Conservation (phyloP, 2,113 vertebrate species). For the Sylvia atricapilla region DNA sequence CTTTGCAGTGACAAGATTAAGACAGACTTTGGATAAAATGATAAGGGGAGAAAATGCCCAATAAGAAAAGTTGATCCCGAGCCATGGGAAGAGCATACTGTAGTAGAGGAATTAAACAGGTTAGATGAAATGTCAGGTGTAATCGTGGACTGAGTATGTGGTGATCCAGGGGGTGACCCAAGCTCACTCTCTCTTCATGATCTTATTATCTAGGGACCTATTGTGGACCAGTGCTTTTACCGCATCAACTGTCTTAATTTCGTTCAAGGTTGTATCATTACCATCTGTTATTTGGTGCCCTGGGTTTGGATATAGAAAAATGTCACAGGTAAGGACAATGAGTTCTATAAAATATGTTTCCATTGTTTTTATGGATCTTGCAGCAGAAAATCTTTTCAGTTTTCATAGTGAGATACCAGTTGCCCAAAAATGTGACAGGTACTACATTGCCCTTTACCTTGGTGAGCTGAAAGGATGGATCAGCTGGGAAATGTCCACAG, state of each 20-base stretch:
- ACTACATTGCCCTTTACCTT: fast-evolving
- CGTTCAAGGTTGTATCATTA: neutral
- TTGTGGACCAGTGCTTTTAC: neutral
- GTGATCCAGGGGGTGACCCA: neutral
- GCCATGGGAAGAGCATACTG: neutral
- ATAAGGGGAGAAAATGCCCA: neutral
- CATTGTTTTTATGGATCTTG: neutral
- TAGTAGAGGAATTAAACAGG: neutral
- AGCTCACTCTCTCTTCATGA: neutral
- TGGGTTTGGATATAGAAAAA: neutral
- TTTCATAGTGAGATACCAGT: neutral
- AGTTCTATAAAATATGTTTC: neutral
- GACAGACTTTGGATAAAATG: neutral
- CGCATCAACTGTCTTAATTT: neutral
- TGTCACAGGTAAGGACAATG: neutral
- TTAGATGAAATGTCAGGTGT: slow-evolving; percentile 6
- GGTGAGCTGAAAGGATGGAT: neutral
- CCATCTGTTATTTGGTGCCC: neutral
- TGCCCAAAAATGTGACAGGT: no score
- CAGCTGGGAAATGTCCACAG: neutral
- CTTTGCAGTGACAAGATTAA: neutral
- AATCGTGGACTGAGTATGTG: neutral
- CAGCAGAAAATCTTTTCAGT: neutral
- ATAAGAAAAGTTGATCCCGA: neutral
- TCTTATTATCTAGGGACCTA: neutral